Conservation (phyloP, 2,797 vertebrate genomes). For the Sandelia bainsii region DNA sequence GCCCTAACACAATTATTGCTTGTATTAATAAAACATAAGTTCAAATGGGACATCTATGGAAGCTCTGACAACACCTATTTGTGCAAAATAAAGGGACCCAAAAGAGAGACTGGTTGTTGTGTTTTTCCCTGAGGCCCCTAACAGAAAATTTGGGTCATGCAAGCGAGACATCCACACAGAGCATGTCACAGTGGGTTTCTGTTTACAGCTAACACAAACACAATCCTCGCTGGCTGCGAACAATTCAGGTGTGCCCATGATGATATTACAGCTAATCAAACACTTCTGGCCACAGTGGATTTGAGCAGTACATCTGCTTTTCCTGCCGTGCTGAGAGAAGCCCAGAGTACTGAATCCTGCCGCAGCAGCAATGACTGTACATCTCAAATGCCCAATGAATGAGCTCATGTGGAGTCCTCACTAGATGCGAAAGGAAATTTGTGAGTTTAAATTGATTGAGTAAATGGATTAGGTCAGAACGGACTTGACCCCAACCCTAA, state of each 20-base stretch:
- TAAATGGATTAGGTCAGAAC: constrained; percentile 26
- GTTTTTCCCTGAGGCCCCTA: neutral
- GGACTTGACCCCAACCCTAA: constrained; percentile 19
- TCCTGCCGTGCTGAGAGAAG: constrained; percentile 26
- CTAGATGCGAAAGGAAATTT: constrained; percentile 30
- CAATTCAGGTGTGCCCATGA: constrained; percentile 5
- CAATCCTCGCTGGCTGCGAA: constrained; percentile 14
- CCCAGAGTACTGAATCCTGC: constrained; percentile 10
- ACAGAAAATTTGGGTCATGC: constrained; percentile 21
- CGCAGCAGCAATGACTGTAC: constrained; percentile 61
- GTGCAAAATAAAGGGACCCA: neutral
- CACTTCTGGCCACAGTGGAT: constrained; percentile 20
- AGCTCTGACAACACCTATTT: neutral
- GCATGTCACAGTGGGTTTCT: constrained; percentile 15
- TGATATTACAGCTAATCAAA: constrained; percentile 36
- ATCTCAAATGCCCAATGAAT: constrained; percentile 29
- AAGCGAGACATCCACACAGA: constrained; percentile 8
- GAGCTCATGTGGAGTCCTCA: constrained; percentile 26
- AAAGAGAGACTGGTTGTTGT: neutral
- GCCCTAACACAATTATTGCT: no score
- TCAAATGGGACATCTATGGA: neutral
- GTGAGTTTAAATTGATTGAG: constrained; percentile 44
- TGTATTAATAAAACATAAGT: no score
- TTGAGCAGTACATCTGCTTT: constrained; percentile 44
- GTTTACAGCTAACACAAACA: constrained; percentile 29